Base-by-base conservation (phyloP, 2,888 invertebrate species). In the Podotricha telesiphe region DNA sequence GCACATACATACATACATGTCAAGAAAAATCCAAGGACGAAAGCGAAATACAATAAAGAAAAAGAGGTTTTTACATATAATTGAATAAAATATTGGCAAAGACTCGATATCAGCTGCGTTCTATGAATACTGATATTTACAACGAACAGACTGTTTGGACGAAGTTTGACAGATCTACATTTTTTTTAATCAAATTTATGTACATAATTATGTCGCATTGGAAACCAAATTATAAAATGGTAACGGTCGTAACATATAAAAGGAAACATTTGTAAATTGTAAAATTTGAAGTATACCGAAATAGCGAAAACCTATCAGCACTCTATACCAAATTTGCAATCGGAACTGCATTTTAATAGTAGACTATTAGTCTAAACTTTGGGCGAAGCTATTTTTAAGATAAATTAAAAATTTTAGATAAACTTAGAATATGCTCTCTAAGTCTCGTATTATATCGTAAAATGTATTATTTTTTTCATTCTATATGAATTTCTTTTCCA, bases 1-100 rank as follows among this genome's bases (percentile, higher is more conserved):
- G 22, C 20, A 42, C 42, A 45, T 22, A 56, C 7, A 40, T 56
- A 65, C 55, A 67, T 50, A 67, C 22, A 47, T 63, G 53, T 62
- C 51, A 62, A 53, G 61, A 37, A 51, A 59, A 53, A 42, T 42
- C 45, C 61, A 51, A 51, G 59, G 59, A 17, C 20, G 48, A 34
- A 61, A 17, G 37, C 55, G 47, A 45, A 65, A 68, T 59, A 68
- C 45, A 65, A 53, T 68, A 63, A 50, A 65, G 67, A 65, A 67
- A 69, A 55, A 53, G 34, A 77, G 79, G 77, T 82, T 86, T 86
- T 82, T 82, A 83, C 82, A 85, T 87, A 83, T 88, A 88, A 88
- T 87, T 87, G 87, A 87, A 88, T 88, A 86, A 86, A 85, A 86
- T 86, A 87, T 85, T 77, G 83, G 82, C 82, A 80, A 75, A 74